Evolutionary conservation across 35 echinoderm and acorn worm genomes (phyloP).

Genomic region (Amphiura filiformis): DNA sequence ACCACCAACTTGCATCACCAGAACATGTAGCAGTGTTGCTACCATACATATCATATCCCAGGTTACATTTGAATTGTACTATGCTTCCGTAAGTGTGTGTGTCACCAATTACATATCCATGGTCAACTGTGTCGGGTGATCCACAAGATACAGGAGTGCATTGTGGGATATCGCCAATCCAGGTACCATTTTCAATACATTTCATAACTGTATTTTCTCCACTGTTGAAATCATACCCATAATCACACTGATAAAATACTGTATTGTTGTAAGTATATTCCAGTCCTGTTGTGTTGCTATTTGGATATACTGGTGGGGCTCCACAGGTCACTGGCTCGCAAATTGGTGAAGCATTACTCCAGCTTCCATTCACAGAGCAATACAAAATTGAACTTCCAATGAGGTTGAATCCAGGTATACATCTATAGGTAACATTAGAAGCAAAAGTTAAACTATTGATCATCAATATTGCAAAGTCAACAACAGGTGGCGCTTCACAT

Average conservation of each 20-base stretch:
- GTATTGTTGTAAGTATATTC: conserved; percentile 44
- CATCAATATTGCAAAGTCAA: background rate
- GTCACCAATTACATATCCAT: conserved; percentile 2
- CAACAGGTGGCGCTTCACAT: conserved; percentile 32
- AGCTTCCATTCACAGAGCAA: conserved; percentile 37
- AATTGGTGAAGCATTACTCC: conserved; percentile 36
- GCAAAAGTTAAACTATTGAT: conserved; percentile 1
- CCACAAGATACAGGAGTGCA: conserved; percentile 43
- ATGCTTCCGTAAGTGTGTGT: conserved; percentile 1
- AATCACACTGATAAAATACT: conserved; percentile 36
- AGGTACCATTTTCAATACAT: conserved; percentile 30
- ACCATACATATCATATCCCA: conserved; percentile 39
- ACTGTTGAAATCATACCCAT: background rate
- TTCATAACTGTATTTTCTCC: background rate
- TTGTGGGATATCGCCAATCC: conserved; percentile 24
- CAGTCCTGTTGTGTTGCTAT: background rate
- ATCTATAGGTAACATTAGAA: conserved; percentile 40
- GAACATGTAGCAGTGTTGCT: background rate
- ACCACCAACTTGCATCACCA: conserved; percentile 2
- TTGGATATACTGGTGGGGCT: background rate
- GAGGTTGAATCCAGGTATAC: conserved; percentile 33
- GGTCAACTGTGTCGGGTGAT: background rate
- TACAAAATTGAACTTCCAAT: conserved; percentile 2
- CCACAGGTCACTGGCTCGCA: conserved; percentile 54
- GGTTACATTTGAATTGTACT: conserved; percentile 23